A percentile compares a stretch with the other conserved stretches of the same genome.
These are phyloP conservation scores for Erebia palarica DNA, from an alignment of 2,888 invertebrate genomes.

Conservation along the genomic window DNA sequence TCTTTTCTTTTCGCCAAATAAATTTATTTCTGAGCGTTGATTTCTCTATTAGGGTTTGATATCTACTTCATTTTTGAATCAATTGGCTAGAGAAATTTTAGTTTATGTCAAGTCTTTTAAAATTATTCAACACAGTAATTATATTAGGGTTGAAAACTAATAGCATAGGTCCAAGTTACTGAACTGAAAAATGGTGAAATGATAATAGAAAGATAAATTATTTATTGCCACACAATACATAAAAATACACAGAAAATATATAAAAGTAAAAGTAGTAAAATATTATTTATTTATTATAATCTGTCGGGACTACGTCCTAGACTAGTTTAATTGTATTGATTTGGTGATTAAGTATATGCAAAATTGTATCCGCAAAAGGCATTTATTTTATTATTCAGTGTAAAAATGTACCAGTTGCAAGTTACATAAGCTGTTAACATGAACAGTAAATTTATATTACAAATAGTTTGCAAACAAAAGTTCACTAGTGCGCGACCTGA, in stretches of 20 bases:
- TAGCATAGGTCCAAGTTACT: too few species aligned
- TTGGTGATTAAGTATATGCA: too few species aligned
- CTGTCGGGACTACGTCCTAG: neutral
- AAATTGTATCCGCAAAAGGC: neutral
- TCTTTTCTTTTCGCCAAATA: constrained; percentile 71
- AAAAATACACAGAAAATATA: too few species aligned
- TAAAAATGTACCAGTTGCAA: constrained; percentile 10
- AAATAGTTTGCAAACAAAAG: constrained; percentile 75
- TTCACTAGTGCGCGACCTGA: constrained; percentile 74
- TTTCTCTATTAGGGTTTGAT: constrained; percentile 61
- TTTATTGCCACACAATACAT: too few species aligned
- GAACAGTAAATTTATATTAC: constrained; percentile 72
- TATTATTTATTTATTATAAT: too few species aligned
- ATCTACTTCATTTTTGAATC: constrained; percentile 10
- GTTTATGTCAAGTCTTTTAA: neutral
- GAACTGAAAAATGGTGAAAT: too few species aligned
- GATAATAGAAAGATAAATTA: too few species aligned
- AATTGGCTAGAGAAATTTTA: neutral
- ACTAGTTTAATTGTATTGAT: neutral
- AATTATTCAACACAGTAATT: neutral
- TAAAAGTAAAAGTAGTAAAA: too few species aligned
- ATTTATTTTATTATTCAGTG: neutral
- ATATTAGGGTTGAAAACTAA: too few species aligned
- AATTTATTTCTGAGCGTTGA: constrained; percentile 69
- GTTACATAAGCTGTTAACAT: constrained; percentile 49